Evolutionary conservation across 1,140 invertebrate species (phyloP), one percentile per base, ranked within the genome.

Genomic region (Littorina saxatilis): DNA sequence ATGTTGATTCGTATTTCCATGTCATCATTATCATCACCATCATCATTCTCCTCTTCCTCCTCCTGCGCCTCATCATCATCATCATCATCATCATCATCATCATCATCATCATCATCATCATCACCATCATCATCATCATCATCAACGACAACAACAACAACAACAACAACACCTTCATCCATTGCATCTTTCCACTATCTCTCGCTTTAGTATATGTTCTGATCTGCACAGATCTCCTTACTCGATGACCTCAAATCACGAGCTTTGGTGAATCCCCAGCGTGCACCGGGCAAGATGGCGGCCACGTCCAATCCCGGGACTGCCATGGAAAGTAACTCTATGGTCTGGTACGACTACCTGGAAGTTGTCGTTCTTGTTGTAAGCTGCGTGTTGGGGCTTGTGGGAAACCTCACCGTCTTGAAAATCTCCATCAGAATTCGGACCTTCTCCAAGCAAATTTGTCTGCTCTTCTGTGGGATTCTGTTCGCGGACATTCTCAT

Each of bases 391-490:
- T 9, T 76, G n/a, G 74, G 50, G 7, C 13, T 76, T 1, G 20
- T 58, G 1, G 74, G 74, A n/a, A 55, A 76, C 74, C 40, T 76
- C 29, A 15, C 35, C 5, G 74, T 76, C 4, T 50, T 76, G 1
- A 55, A 37, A 4, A 32, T 50, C 17, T 55, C 50, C 35, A 27
- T 76, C n/a, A 47, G 55, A 23, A 76, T 76, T 50, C 74, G 74
- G 13, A 37, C 29, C 29, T 76, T 17, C 47, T 52, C 74, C 11
- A 29, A 50, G 15, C 74, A 76, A 17, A 76, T 76, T 29, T 52
- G 27, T 27, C 47, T 76, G 20, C 32, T 76, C 35, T 76, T 76
- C n/a, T 58, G 39, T n/a, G 74, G 29, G 17, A 58, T 58, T 32
- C 29, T 58, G 17, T 58, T 40, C 50, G 74, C 74, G 4, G 74